Evolutionary conservation across 2,888 invertebrate species (phyloP).

Genomic region (Corbicula japonica): DNA sequence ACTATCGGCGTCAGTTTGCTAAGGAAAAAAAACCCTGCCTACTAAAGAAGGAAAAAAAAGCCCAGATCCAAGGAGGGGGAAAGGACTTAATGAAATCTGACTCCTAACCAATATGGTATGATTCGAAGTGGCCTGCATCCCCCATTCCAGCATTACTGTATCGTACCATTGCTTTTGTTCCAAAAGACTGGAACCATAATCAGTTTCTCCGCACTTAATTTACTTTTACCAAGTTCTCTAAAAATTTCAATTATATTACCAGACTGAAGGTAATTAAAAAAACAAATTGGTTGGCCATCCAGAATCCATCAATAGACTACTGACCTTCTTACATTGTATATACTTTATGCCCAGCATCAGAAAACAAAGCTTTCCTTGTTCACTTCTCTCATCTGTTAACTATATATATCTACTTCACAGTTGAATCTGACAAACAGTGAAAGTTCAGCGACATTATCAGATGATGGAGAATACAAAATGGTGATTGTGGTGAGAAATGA

Average conservation of each 20-base stretch:
- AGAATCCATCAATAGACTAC: background rate
- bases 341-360: background rate
- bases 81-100: too few species aligned
- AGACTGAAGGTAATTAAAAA: background rate
- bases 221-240: background rate
- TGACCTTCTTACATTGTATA: background rate
- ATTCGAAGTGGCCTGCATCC: too few species aligned
- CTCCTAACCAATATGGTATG: too few species aligned
- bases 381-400: background rate
- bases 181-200: too few species aligned
- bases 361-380: background rate
- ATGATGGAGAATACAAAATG: constrained; percentile 89
- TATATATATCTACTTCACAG: constrained; percentile 11
- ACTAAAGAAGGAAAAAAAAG: too few species aligned
- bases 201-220: too few species aligned
- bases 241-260: background rate
- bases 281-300: background rate
- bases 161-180: too few species aligned
- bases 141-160: too few species aligned
- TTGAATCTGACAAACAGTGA: constrained; percentile 46
- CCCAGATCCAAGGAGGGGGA: too few species aligned
- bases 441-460: constrained; percentile 31
- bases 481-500: constrained; percentile 95
- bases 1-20: too few species aligned
- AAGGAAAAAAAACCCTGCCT: too few species aligned